These are phyloP conservation scores for Rana temporaria DNA, from an alignment of 2,113 vertebrate species.

Conservation along the genomic window DNA sequence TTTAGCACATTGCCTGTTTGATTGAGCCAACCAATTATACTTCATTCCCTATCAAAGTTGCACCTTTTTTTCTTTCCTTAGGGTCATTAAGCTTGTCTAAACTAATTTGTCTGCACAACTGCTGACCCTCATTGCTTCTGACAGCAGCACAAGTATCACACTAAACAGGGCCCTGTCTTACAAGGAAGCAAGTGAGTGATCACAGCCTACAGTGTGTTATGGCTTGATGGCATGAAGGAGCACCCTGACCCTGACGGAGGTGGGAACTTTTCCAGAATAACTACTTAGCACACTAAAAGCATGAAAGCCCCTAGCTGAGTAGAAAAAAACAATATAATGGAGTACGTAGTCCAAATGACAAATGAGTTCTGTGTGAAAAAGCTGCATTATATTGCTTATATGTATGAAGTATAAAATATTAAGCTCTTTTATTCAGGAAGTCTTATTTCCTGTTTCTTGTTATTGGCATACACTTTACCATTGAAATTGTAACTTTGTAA, in stretches of 20 bases:
- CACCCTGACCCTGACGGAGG: conserved; percentile 60
- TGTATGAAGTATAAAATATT: too few species aligned
- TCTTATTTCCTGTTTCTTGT: too few species aligned
- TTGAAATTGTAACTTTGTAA: too few species aligned
- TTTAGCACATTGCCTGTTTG: conserved; percentile 73
- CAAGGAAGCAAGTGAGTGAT: conserved; percentile 69
- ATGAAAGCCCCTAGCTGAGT: background rate
- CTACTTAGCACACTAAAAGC: background rate
- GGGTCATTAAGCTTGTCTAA: conserved; percentile 81
- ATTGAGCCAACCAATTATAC: conserved; percentile 75
- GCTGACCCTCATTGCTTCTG: conserved; percentile 74
- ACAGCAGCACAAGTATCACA: conserved; percentile 72
- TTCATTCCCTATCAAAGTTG: conserved; percentile 71
- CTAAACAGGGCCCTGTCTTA: conserved; percentile 68
- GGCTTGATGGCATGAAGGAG: conserved; percentile 52
- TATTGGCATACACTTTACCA: too few species aligned
- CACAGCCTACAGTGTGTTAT: conserved; percentile 60
- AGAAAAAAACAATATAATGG: background rate
- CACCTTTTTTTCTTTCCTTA: conserved; percentile 63
- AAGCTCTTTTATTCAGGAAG: too few species aligned
- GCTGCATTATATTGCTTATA: too few species aligned
- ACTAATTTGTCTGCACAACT: conserved; percentile 77
- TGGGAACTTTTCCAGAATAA: conserved; percentile 60
- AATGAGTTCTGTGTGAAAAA: too few species aligned
- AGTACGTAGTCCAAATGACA: too few species aligned